Conservation (phyloP, 2,888 invertebrate genomes). For the Coenonympha arcania region DNA sequence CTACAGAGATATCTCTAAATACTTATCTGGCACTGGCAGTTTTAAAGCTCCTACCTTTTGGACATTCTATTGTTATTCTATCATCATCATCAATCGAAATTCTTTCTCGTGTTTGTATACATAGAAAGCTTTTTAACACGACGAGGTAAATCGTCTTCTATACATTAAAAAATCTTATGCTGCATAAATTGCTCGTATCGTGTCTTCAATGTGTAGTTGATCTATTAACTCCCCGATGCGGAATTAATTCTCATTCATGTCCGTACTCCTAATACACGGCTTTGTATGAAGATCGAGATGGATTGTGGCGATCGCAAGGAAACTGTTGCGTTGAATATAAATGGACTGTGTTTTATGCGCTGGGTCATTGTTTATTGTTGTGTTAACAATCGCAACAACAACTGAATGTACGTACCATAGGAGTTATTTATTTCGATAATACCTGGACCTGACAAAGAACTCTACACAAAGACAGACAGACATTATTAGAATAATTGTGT, state of each 20-base stretch:
- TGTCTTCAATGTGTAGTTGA: neutral
- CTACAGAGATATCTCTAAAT: neutral
- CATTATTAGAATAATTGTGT: too few relatives aligned
- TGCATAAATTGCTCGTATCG: too few relatives aligned
- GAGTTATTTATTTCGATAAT: neutral
- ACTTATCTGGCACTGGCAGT: too few relatives aligned
- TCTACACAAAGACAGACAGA: too few relatives aligned
- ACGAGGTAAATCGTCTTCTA: too few relatives aligned
- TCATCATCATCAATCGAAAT: too few relatives aligned
- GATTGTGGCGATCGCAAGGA: conserved; percentile 14
- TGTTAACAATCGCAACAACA: neutral
- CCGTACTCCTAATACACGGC: conserved; percentile 9
- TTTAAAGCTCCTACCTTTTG: too few relatives aligned
- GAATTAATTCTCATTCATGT: conserved; percentile 8
- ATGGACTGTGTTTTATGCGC: neutral
- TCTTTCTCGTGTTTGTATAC: too few relatives aligned
- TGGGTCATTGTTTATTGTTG: neutral
- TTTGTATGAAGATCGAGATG: conserved; percentile 8
- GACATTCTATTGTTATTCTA: too few relatives aligned
- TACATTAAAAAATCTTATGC: too few relatives aligned
- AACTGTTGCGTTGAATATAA: conserved; percentile 14
- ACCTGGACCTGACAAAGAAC: neutral
- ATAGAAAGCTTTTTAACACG: too few relatives aligned
- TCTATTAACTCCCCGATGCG: neutral
- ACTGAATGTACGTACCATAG: neutral